Conservation (phyloP, 1,140 invertebrate species). For the Saxidomus purpurata region DNA sequence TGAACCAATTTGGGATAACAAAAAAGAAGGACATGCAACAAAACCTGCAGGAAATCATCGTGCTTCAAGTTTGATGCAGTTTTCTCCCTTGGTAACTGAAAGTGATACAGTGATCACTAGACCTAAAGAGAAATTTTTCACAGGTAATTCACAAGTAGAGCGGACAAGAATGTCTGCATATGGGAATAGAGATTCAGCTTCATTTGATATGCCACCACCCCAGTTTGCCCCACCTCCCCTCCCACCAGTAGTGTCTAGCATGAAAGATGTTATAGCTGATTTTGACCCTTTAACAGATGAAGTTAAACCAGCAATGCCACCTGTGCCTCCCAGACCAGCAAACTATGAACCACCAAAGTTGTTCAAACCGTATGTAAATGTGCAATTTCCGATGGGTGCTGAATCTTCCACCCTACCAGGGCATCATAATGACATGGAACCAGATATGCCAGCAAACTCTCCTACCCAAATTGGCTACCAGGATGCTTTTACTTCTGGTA, state of each 20-base stretch:
- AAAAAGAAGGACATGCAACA: background rate
- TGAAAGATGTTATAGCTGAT: slow-evolving; percentile 29
- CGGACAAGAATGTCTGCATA: slow-evolving; percentile 21
- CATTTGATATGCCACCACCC: slow-evolving; percentile 65
- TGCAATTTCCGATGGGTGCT: background rate
- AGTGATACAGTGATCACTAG: background rate
- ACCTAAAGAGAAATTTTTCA: background rate
- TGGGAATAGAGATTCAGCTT: slow-evolving; percentile 40
- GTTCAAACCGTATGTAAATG: slow-evolving; percentile 41
- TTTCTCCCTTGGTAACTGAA: slow-evolving; percentile 33
- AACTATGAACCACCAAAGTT: slow-evolving; percentile 42
- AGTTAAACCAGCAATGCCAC: slow-evolving; percentile 38
- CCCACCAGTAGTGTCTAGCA: background rate
- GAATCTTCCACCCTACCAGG: slow-evolving; percentile 45
- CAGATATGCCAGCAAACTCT: background rate
- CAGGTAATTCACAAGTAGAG: background rate
- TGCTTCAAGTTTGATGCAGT: slow-evolving; percentile 47
- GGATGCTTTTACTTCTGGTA: slow-evolving; percentile 14
- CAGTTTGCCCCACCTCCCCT: slow-evolving; percentile 70
- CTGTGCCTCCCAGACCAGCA: slow-evolving; percentile 60
- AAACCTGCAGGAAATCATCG: background rate
- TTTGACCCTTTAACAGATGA: slow-evolving; percentile 62
- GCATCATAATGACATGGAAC: slow-evolving; percentile 27
- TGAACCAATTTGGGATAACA: slow-evolving; percentile 33
- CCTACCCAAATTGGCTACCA: background rate